A percentile compares a stretch with the other conserved stretches of the same genome.
Evolutionary conservation across 2,888 invertebrate species (phyloP).

Genomic region (Tetheella fluctuosa): DNA sequence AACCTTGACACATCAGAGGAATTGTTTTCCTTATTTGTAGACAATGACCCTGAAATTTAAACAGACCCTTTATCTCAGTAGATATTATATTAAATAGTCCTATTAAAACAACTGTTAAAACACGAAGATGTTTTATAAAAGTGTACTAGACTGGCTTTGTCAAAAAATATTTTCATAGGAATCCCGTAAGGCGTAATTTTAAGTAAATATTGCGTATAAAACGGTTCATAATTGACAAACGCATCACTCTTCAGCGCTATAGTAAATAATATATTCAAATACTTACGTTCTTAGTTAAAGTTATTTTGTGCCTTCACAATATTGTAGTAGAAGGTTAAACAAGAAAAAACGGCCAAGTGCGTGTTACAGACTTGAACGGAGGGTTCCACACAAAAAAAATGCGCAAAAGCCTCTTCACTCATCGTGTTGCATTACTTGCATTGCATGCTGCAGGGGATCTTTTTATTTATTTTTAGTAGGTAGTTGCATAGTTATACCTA

Average conservation of each 20-base stretch:
- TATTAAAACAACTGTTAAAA: constrained; percentile 11
- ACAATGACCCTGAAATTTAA: constrained; percentile 56
- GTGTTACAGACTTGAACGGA: no score
- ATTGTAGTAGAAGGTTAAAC: no score
- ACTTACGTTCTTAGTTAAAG: not conserved
- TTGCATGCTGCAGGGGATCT: no score
- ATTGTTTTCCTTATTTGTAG: constrained; percentile 71
- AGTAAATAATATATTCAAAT: not conserved
- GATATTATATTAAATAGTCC: constrained; percentile 38
- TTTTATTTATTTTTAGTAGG: no score
- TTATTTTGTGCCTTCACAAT: not conserved
- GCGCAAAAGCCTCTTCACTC: no score
- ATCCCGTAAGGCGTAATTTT: not conserved
- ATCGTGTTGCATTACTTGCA: no score
- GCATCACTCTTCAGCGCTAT: not conserved
- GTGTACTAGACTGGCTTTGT: constrained; percentile 16
- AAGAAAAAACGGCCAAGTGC: no score
- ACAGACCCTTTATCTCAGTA: constrained; percentile 51
- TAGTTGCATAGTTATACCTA: no score
- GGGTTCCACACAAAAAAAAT: no score
- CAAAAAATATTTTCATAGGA: not conserved
- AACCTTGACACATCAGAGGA: constrained; percentile 63
- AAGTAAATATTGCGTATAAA: not conserved
- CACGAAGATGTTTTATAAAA: constrained; percentile 6
- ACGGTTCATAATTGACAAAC: not conserved